Conservation (phyloP, 2,113 vertebrate species). For the Rhinichthys klamathensis region DNA sequence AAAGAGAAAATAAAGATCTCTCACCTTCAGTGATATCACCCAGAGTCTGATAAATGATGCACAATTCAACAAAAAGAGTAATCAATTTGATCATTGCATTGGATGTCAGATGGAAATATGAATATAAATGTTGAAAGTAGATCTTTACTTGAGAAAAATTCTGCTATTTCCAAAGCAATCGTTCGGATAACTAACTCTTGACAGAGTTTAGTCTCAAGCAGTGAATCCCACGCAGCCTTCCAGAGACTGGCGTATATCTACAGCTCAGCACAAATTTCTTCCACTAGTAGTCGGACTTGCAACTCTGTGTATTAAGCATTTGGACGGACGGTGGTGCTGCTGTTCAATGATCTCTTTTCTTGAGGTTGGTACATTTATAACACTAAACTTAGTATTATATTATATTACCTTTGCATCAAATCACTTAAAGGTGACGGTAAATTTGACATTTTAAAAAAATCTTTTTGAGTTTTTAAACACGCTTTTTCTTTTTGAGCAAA, state of each 20-base stretch:
- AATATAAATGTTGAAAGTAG: not conserved
- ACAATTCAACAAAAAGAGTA: constrained; percentile 31
- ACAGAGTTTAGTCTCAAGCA: not conserved
- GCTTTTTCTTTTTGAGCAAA: too few species aligned
- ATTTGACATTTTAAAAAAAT: too few species aligned
- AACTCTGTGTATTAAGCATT: not conserved
- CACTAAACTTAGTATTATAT: too few species aligned
- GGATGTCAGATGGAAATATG: not conserved
- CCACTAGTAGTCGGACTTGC: not conserved
- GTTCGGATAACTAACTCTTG: not conserved
- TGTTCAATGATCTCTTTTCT: not conserved
- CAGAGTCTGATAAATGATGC: constrained; percentile 18
- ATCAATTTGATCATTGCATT: constrained; percentile 32
- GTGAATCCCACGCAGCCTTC: constrained; percentile 6
- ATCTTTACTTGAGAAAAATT: not conserved
- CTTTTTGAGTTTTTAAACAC: too few species aligned
- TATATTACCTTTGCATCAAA: too few species aligned
- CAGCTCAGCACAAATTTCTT: constrained; percentile 11
- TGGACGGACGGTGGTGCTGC: constrained; percentile 4
- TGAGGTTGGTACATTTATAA: not conserved
- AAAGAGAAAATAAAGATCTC: constrained; percentile 10
- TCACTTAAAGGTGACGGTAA: too few species aligned
- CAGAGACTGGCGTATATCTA: not conserved
- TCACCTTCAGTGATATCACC: constrained; percentile 48
- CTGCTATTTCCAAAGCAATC: not conserved